These are phyloP conservation scores for Pachycephus smyrnensis DNA, from an alignment of 2,888 invertebrate genomes.

Conservation along the genomic window DNA sequence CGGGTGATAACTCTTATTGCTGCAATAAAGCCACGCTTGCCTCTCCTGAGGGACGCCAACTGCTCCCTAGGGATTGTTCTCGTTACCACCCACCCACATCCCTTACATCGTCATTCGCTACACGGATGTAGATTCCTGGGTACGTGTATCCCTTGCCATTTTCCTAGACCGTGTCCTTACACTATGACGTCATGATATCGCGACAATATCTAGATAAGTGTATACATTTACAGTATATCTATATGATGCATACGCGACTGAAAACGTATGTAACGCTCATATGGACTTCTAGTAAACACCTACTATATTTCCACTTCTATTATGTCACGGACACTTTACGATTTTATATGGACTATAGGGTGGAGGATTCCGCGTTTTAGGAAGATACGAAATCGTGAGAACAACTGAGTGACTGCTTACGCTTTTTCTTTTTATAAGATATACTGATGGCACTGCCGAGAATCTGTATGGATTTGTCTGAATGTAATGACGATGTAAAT, in stretches of 20 bases:
- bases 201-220: background rate
- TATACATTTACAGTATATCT: background rate
- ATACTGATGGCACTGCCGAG: background rate
- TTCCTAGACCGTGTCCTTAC: background rate
- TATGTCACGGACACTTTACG: background rate
- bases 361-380: background rate
- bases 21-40: conserved; percentile 47
- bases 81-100: conserved; percentile 25
- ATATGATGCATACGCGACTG: background rate
- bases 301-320: background rate
- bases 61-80: conserved; percentile 34
- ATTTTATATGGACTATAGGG: background rate
- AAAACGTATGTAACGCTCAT: background rate
- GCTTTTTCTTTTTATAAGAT: background rate
- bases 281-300: background rate
- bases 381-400: background rate
- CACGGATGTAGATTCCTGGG: background rate
- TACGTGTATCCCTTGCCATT: background rate
- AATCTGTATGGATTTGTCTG: background rate
- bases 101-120: conserved; percentile 21
- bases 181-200: background rate
- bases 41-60: conserved; percentile 36
- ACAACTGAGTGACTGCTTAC: background rate
- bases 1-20: conserved; percentile 57
- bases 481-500: background rate